A percentile compares a stretch with the other conserved stretches of the same genome.
These are phyloP conservation scores for Anthopleura xanthogrammica DNA, from an alignment of 92 coral and sea anemone genomes.

Conservation along the genomic window DNA sequence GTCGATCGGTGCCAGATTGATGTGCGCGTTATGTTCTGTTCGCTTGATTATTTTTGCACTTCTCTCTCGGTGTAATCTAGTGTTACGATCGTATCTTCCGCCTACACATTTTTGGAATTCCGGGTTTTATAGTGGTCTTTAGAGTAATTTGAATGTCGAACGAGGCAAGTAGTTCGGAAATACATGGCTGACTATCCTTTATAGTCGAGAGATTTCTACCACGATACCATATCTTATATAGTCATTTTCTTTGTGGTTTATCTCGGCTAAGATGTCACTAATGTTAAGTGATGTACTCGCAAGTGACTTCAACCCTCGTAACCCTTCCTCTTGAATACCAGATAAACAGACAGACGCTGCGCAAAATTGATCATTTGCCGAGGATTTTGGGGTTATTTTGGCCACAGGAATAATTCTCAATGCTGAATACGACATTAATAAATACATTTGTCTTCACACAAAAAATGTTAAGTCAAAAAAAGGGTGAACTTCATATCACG, in stretches of 20 bases:
- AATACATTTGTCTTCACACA: not conserved
- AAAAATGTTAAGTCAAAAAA: not conserved
- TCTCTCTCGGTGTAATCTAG: not conserved
- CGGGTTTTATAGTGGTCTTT: not conserved
- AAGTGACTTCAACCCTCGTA: constrained; percentile 19
- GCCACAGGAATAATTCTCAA: not conserved
- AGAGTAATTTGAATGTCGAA: constrained; percentile 1
- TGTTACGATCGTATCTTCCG: not conserved
- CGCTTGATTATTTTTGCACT: not conserved
- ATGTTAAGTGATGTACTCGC: constrained; percentile 36
- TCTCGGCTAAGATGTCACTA: constrained; percentile 15
- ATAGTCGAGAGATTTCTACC: not conserved
- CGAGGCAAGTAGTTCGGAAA: not conserved
- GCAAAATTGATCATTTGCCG: not conserved
- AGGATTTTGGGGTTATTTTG: not conserved
- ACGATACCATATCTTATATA: constrained; percentile 4
- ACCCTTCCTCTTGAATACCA: not conserved
- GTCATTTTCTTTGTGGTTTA: constrained; percentile 15
- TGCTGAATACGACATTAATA: not conserved
- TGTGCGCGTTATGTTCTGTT: constrained; percentile 1
- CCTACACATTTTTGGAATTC: not conserved
- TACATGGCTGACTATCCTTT: not conserved
- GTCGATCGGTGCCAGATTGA: not conserved
- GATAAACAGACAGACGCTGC: not conserved
- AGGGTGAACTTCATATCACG: not conserved